Evolutionary conservation across 1,140 invertebrate genomes (phyloP), one percentile per base, ranked within the genome.

Genomic region (Adoxophyes honmai): DNA sequence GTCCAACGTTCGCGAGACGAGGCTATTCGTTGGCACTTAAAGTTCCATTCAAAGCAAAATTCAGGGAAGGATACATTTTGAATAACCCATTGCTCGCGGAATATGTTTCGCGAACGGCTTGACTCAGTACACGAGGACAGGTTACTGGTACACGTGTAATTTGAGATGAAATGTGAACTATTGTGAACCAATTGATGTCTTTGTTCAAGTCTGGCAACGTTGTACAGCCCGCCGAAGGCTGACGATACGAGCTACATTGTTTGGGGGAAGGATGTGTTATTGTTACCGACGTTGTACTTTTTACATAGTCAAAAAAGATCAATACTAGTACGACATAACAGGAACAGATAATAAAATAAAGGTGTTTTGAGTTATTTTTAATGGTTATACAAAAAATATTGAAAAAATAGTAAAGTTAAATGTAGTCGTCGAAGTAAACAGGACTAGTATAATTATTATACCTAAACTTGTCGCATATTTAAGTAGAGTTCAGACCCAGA

Each of bases 101-200:
- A 60, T 73, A 69, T 62, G 60, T 68, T 66, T 57, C 61, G 39
- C 52, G 62, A 42, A 51, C 51, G 57, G 55, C 38, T 59, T 59
- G 57, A 55, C 70, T 59, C 62, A 59, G 62, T 64, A 61, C 70
- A 78, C 48, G 63, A 62, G 78, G 77, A 64, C 55, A 55, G 69
- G 55, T 75, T 71, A 65, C 68, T 68, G 66, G 68, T 74, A 79
- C 75, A 78, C 57, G 72, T 82, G 75, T 81, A 79, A 86, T 85
- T 86, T 86, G 75, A 75, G 74, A 78, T 83, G 78, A 88, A 81
- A 86, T 85, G 82, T 85, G 78, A 73, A 77, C 71, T 74, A 67
- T 75, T 85, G 82, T 85, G 77, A 71, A 75, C 71, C 75, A 67
- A 75, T 85, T 85, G 80, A 88, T 88, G 85, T 86, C 85, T 88